Base-by-base conservation (phyloP, 2,888 invertebrate species). In the Scaptomyza cyrtandrae region DNA sequence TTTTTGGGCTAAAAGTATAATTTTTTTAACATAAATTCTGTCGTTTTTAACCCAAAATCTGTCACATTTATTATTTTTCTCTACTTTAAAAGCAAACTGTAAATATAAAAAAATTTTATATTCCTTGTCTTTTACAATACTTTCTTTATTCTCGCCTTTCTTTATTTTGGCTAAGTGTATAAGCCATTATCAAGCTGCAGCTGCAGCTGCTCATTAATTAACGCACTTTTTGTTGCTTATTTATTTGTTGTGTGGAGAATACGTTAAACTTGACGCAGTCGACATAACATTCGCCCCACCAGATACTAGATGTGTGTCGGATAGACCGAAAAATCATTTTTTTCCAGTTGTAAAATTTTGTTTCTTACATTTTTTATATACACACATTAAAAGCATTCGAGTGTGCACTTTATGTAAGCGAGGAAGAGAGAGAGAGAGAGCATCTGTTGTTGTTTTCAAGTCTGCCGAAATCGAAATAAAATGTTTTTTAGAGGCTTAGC, bases 391-490 rank as follows among this genome's bases (percentile, higher is more conserved):
- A 61, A 39, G 35, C 73, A 64, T 31, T 49, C 14, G 69, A 54
- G 59, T 74, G 75, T 55, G 71, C 62, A 63, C 67, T 79, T 80
- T 72, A 68, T 68, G 72, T 68, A 75, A 14, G 39, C 7, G 39
- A 71, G 24, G 4, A 75, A 16, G 41, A 41, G 16, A 71, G 71
- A 62, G 24, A 71, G 24, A 24, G 71, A 10, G 41, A 41, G 16
- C 68, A 67, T 60, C 74, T 64, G 58, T 78, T 71, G 58, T 78
- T 64, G 56, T 41, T 41, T 46, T 33, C 24, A 16, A 2, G 29
- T 16, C 10, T 68, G 68, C 53, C 49, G 49, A 68, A 58, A 58
- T 54, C 31, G 31, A 58, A 37, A 65, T 54, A 65, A 56, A 65
- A 48, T 57, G 6, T 44, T 24, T 24, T 3, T 19, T 29, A 6